Evolutionary conservation across 64 coral and sea anemone species (phyloP).

Genomic region (Platygyra sinensis): DNA sequence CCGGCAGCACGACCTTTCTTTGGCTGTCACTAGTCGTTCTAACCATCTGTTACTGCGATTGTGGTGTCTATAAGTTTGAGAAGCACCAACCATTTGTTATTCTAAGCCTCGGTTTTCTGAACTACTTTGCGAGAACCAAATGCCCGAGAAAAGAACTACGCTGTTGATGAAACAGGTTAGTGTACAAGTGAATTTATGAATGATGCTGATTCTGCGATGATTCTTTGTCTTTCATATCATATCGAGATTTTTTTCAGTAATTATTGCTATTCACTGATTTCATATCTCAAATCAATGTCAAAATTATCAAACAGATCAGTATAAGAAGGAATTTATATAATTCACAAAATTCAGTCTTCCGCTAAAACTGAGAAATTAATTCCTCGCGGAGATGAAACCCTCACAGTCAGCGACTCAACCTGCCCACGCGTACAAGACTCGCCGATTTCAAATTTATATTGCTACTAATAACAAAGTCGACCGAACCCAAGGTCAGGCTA

Average conservation of each 20-base stretch:
- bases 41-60: constrained; percentile 10
- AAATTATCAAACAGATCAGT: too few species aligned
- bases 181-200: background rate
- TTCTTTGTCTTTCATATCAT: background rate
- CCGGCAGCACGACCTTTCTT: background rate
- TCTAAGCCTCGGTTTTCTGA: background rate
- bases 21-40: background rate
- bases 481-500: background rate
- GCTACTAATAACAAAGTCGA: background rate
- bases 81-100: background rate
- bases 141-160: constrained; percentile 24
- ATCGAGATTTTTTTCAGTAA: too few species aligned
- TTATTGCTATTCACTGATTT: too few species aligned
- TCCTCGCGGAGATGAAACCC: too few species aligned
- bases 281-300: too few species aligned
- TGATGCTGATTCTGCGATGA: background rate
- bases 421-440: background rate
- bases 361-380: too few species aligned
- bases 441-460: background rate
- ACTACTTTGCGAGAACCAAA: constrained; percentile 1
- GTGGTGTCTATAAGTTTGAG: background rate
- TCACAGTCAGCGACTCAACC: too few species aligned
- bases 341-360: too few species aligned
- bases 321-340: too few species aligned
- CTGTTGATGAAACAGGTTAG: constrained; percentile 45